Evolutionary conservation across 2,797 vertebrate genomes (phyloP), one percentile per base, ranked within the genome.

Genomic region (Enteromius radiatus): DNA sequence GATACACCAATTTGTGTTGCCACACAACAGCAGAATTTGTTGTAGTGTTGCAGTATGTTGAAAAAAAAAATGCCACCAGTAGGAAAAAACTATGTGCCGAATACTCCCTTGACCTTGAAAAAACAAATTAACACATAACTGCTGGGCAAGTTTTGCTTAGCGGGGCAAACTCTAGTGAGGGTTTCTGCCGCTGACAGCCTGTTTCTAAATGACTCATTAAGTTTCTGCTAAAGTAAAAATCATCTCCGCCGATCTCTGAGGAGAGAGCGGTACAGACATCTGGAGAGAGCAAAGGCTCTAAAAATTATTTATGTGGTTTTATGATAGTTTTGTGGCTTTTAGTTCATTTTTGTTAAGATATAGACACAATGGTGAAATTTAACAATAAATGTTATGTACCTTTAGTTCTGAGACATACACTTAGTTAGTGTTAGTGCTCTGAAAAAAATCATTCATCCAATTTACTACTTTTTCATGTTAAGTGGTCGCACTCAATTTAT

Each of bases 101-200:
- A 52, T 86, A 54, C 54, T 41, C 75, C 31, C 63, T 14, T 83
- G 77, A 77, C 85, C 73, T 82, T 64, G 59, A 75, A 79, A 76
- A 70, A 81, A 81, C 28, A 71, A 83, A 81, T 83, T 75, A 84
- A 76, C 78, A 78, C 36, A 49, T 47, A 87, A 87, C 63, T 80
- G 77, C 78, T 56, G 47, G 69, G 73, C 56, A 31, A 45, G 74
- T 83, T 79, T 85, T 84, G 74, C 78, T 81, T 82, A 59, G 79
- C 21, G 28, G 78, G 36, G 52, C 73, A 78, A 78, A 71, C 68
- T 74, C 31, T 31, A 61, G 65, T 10, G 43, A 78, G 63, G 21
- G n/a, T 69, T 84, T 74, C 69, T 67, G 73, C 52, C 21, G 31
- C 47, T 85, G 80, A 83, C 65, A 73, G 70, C 33, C 69, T 67